A percentile compares a stretch with the other conserved stretches of the same genome.
Conservation (phyloP, 2,797 vertebrate genomes). For the Meriones psammophilus region DNA sequence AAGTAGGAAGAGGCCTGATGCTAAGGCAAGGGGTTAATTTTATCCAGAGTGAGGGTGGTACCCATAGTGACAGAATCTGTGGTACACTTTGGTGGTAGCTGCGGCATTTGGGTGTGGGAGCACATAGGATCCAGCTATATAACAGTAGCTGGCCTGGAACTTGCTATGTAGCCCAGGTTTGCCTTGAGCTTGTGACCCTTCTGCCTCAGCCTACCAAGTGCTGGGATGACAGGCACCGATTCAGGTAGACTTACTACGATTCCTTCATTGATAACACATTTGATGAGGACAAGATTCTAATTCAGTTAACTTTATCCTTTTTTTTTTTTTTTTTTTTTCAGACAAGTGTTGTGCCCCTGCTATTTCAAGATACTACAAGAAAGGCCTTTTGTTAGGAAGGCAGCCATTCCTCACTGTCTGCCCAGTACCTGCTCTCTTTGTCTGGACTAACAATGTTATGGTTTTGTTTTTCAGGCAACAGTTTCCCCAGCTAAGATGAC, state of each 20-base stretch:
- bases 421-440: not conserved
- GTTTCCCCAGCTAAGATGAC: not conserved
- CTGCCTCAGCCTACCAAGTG: not conserved
- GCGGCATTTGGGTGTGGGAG: not conserved
- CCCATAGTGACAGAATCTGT: not conserved
- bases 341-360: not conserved
- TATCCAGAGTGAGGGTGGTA: not conserved
- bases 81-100: not conserved
- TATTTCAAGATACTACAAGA: not conserved
- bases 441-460: not conserved
- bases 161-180: not conserved
- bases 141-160: not conserved
- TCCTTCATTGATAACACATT: not conserved
- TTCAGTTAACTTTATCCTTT: not conserved
- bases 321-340: slow-evolving; percentile 20
- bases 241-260: not conserved
- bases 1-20: not conserved
- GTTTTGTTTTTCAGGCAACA: not conserved
- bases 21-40: not conserved
- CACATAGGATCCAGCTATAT: not conserved
- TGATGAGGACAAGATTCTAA: not conserved
- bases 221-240: no score
- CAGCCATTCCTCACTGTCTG: not conserved
- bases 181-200: not conserved
- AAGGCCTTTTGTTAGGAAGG: slow-evolving; percentile 7